Evolutionary conservation across 2,888 invertebrate species (phyloP), one percentile per base, ranked within the genome.

Genomic region (Catocala nupta): DNA sequence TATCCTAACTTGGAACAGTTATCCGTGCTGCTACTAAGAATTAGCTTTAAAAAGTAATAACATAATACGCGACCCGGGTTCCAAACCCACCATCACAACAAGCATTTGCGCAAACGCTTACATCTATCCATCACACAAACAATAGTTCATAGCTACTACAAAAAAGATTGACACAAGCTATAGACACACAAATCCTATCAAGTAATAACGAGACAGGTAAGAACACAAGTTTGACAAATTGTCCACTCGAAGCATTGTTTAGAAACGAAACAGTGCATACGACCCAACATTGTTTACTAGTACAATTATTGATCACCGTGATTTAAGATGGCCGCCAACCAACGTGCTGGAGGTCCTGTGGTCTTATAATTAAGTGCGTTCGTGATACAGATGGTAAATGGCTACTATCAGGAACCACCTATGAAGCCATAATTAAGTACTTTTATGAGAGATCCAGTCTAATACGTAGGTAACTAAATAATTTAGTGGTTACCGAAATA

Each of bases 181-280:
- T 67, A 16, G 55, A 60, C 55, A 70, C 63, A 71, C 70, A 71
- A 74, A 71, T 70, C 71, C 69, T 55, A 50, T 33, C 12, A 33
- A 70, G 65, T 59, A 78, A 78, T 70, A 73, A 71, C 70, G 55
- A 70, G 71, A 74, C 76, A 73, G 70, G 72, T 73, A 70, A 64
- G 72, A 78, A 80, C 73, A 80, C 71, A 73, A 80, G 76, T 79
- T 81, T 85, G 85, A 85, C 84, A 85, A 85, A 85, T 85, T 77
- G 80, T 75, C 71, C 70, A 71, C 62, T 72, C 68, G 73, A 60
- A 71, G 71, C 73, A 77, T 81, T 81, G 80, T 83, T 78, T 71
- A 65, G 69, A 52, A 71, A 81, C 74, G 76, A 81, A 79, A 81
- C 76, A 75, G 75, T 67, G 70, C 66, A 67, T 71, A 70, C 64